Percentiles rank a stretch among this genome's conserved stretches.
These are phyloP conservation scores for Balaenoptera acutorostrata DNA, from an alignment of 2,113 vertebrate species.

Conservation along the genomic window DNA sequence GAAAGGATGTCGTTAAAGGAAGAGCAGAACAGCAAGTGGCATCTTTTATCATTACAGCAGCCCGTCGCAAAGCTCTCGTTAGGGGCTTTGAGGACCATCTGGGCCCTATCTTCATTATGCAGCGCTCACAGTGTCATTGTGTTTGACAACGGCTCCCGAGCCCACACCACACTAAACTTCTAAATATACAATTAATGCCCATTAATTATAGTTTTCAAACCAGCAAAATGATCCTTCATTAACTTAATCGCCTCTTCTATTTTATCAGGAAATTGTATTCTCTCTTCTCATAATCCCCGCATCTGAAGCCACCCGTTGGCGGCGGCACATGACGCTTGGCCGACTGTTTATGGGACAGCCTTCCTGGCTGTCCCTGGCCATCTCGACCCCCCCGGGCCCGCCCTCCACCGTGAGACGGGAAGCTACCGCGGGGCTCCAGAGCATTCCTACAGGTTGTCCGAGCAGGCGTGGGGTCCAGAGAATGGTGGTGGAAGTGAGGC, in stretches of 20 bases:
- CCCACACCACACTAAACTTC: constrained; percentile 70
- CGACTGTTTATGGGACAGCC: constrained; percentile 58
- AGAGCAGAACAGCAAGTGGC: constrained; percentile 80
- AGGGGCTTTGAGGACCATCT: constrained; percentile 78
- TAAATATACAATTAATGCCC: constrained; percentile 82
- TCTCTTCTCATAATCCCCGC: constrained; percentile 72
- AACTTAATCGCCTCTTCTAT: constrained; percentile 79
- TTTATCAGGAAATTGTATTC: constrained; percentile 80
- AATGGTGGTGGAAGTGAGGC: not conserved
- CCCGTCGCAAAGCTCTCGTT: constrained; percentile 68
- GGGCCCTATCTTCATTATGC: constrained; percentile 78
- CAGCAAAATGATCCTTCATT: constrained; percentile 82
- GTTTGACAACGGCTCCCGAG: constrained; percentile 68
- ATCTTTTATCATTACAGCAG: constrained; percentile 78
- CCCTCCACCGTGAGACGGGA: constrained; percentile 20
- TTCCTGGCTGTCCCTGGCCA: constrained; percentile 57
- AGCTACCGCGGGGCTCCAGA: not conserved
- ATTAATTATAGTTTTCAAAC: constrained; percentile 84
- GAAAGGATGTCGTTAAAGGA: constrained; percentile 81
- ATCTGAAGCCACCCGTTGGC: constrained; percentile 61
- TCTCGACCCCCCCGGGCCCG: not conserved
- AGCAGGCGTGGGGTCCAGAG: not conserved
- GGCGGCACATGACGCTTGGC: constrained; percentile 56
- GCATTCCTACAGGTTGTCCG: constrained; percentile 50
- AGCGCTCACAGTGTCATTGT: constrained; percentile 64